Percentiles rank a stretch among this genome's conserved stretches.
phyloP scores from a whole-genome alignment of 2,888 invertebrate species.

The Trichopria drosophilae region DNA sequence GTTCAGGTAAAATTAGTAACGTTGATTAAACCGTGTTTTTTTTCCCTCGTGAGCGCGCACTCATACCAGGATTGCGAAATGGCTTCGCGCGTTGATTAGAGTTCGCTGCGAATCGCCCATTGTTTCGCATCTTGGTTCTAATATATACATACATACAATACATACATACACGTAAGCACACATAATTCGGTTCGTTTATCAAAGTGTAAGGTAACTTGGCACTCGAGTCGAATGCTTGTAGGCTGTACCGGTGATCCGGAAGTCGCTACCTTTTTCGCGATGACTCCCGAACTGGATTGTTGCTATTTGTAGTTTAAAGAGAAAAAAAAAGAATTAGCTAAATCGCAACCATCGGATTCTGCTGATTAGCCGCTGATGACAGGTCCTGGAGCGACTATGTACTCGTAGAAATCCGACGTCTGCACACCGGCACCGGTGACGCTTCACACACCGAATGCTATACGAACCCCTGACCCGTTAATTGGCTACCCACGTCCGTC shows the following conservation, averaged over 20 bases:
- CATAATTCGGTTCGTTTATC: constrained; percentile 20
- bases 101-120: too few relatives aligned
- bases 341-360: constrained; percentile 22
- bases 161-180: constrained; percentile 20
- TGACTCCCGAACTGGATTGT: too few relatives aligned
- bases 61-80: too few relatives aligned
- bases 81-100: too few relatives aligned
- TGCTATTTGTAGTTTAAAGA: constrained; percentile 25
- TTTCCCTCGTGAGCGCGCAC: too few relatives aligned
- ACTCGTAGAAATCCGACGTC: constrained; percentile 33
- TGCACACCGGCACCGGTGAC: constrained; percentile 35
- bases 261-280: too few relatives aligned
- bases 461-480: constrained; percentile 48
- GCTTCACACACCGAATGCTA: constrained; percentile 45
- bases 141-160: constrained; percentile 9
- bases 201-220: constrained; percentile 21
- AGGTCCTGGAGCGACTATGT: not conserved
- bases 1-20: too few relatives aligned
- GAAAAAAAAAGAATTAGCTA: constrained; percentile 26
- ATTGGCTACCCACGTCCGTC: constrained; percentile 51
- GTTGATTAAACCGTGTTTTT: too few relatives aligned
- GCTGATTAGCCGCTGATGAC: too few relatives aligned
- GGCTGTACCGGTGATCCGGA: too few relatives aligned
- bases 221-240: constrained; percentile 20
- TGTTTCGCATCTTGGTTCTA: too few relatives aligned